These are phyloP conservation scores for Galleria mellonella DNA, from an alignment of 1,140 invertebrate species.

Conservation along the genomic window DNA sequence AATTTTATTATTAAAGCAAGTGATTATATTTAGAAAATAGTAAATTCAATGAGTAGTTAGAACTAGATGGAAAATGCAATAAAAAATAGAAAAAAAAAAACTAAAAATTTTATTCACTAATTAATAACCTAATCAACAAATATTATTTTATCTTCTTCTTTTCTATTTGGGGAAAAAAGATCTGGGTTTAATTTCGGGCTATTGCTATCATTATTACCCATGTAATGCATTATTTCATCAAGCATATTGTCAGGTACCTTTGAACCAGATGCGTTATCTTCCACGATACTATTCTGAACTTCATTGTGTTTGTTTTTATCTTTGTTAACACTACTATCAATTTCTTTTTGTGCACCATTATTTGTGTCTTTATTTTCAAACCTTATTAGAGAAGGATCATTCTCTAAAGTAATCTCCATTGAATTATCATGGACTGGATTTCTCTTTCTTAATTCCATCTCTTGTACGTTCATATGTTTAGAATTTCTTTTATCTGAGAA, in stretches of 20 bases:
- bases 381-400: not conserved
- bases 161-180: constrained; percentile 45
- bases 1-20: too few species aligned
- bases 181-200: constrained; percentile 30
- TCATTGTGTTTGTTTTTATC: not conserved
- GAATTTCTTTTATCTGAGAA: constrained; percentile 16
- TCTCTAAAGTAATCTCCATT: not conserved
- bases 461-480: constrained; percentile 11
- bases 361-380: not conserved
- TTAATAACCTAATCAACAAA: constrained; percentile 36
- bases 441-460: constrained; percentile 4
- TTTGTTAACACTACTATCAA: not conserved
- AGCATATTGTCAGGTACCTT: constrained; percentile 41
- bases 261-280: constrained; percentile 17
- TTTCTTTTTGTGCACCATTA: not conserved
- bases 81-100: too few species aligned
- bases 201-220: constrained; percentile 30
- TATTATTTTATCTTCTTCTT: constrained; percentile 49
- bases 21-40: too few species aligned
- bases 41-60: not conserved
- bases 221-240: constrained; percentile 59
- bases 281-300: not conserved
- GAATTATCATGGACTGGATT: constrained; percentile 3
- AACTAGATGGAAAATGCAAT: not conserved
- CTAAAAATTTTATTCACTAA: too few species aligned